A percentile compares a stretch with the other conserved stretches of the same genome.
These are phyloP conservation scores for Rhegmatorhina hoffmannsi DNA, from an alignment of 2,113 vertebrate genomes.

Conservation along the genomic window DNA sequence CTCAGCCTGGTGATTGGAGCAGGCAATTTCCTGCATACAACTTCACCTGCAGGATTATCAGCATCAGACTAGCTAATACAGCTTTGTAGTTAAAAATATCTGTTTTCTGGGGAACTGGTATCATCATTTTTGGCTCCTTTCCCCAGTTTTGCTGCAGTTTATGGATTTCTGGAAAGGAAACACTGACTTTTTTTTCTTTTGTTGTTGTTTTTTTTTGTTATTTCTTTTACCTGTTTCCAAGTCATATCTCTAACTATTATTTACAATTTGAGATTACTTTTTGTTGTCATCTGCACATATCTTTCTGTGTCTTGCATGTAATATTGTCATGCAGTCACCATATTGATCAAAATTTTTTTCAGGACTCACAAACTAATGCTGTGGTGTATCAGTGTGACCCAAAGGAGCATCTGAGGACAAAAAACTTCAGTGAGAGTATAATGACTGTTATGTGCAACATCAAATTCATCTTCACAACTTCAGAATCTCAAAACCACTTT, in stretches of 20 bases:
- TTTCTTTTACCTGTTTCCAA: background rate
- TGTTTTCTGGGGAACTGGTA: background rate
- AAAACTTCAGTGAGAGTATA: background rate
- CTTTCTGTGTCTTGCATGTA: slow-evolving; percentile 67
- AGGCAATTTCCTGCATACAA: background rate
- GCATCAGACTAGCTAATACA: background rate
- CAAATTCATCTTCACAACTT: background rate
- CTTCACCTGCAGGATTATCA: background rate
- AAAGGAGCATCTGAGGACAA: background rate
- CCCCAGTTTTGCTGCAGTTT: background rate
- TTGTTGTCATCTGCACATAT: slow-evolving; percentile 40
- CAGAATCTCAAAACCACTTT: background rate
- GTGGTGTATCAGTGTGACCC: slow-evolving; percentile 31
- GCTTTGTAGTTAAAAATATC: background rate
- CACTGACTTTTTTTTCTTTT: background rate
- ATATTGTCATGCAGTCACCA: slow-evolving; percentile 60
- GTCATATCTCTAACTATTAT: slow-evolving; percentile 30
- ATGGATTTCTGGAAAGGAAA: background rate
- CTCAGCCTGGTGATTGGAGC: background rate
- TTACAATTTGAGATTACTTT: slow-evolving; percentile 53
- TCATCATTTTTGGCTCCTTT: background rate
- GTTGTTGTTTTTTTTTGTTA: background rate
- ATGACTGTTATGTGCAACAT: background rate
- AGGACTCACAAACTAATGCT: slow-evolving; percentile 21
- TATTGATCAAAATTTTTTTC: slow-evolving; percentile 24